phyloP scores from a whole-genome alignment of 2,888 invertebrate species.

The Mermis nigrescens region DNA sequence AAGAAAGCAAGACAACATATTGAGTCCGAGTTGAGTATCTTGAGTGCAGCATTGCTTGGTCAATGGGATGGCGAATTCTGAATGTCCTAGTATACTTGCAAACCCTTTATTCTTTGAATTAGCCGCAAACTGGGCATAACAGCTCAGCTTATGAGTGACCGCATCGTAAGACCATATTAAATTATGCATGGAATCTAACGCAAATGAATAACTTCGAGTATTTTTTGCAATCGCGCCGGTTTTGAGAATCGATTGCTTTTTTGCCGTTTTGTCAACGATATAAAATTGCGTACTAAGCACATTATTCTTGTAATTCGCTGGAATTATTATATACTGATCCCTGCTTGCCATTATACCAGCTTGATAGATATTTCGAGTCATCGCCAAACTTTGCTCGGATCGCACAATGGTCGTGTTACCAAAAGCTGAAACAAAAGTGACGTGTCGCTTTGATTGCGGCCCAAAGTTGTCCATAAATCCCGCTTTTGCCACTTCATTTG shows the following conservation, averaged over 20 bases:
- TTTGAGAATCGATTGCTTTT: neutral
- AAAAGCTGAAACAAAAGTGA: constrained; percentile 48
- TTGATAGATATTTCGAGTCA: constrained; percentile 20
- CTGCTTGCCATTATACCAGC: neutral
- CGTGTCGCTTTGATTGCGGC: constrained; percentile 33
- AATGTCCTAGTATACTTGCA: constrained; percentile 12
- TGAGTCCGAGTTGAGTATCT: constrained; percentile 17
- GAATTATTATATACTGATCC: neutral
- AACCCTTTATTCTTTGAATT: neutral
- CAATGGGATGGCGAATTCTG: constrained; percentile 20
- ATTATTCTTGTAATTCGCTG: neutral
- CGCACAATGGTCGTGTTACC: constrained; percentile 71
- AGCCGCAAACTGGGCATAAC: neutral
- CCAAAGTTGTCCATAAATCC: constrained; percentile 60
- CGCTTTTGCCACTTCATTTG: constrained; percentile 45
- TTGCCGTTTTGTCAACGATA: neutral
- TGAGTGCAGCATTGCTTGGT: constrained; percentile 14
- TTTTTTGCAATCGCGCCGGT: neutral
- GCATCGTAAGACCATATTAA: constrained; percentile 65
- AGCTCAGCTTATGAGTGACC: constrained; percentile 19
- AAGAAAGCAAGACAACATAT: constrained; percentile 17
- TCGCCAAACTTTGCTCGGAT: constrained; percentile 21
- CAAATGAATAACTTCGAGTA: constrained; percentile 10
- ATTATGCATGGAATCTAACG: constrained; percentile 69
- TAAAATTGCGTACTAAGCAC: constrained; percentile 1